A percentile compares a stretch with the other conserved stretches of the same genome.
These are phyloP conservation scores for Acanthoscelides obtectus DNA, from an alignment of 2,888 invertebrate species.

Conservation along the genomic window DNA sequence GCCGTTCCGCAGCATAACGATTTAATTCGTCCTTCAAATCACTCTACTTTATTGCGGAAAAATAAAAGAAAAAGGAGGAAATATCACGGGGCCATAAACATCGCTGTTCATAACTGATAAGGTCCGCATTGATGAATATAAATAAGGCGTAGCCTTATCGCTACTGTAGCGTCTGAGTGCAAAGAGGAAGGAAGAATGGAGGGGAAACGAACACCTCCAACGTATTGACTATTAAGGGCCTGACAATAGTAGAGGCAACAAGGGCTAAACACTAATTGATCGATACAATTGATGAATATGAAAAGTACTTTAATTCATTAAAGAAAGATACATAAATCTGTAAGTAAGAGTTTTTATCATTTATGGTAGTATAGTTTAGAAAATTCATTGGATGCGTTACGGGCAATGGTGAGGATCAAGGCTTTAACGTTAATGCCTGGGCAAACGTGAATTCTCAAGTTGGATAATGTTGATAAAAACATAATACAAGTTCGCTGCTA, in stretches of 20 bases:
- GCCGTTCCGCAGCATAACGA: not conserved
- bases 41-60: not conserved
- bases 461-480: no score
- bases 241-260: not conserved
- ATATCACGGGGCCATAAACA: conserved; percentile 35
- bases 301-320: no score
- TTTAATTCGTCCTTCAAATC: not conserved
- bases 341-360: no score
- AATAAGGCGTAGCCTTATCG: conserved; percentile 47
- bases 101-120: conserved; percentile 48
- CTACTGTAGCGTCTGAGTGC: conserved; percentile 10
- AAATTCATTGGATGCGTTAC: no score
- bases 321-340: no score
- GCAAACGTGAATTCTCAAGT: no score
- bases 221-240: not conserved
- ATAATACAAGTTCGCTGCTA: no score
- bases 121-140: conserved; percentile 48
- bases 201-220: not conserved
- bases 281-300: no score
- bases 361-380: no score
- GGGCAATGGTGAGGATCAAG: no score
- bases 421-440: no score
- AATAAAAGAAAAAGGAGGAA: conserved; percentile 6
- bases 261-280: not conserved
- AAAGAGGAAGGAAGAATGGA: not conserved